Base-by-base conservation (phyloP, 2,888 invertebrate genomes). In the Hofmannophila pseudospretella region DNA sequence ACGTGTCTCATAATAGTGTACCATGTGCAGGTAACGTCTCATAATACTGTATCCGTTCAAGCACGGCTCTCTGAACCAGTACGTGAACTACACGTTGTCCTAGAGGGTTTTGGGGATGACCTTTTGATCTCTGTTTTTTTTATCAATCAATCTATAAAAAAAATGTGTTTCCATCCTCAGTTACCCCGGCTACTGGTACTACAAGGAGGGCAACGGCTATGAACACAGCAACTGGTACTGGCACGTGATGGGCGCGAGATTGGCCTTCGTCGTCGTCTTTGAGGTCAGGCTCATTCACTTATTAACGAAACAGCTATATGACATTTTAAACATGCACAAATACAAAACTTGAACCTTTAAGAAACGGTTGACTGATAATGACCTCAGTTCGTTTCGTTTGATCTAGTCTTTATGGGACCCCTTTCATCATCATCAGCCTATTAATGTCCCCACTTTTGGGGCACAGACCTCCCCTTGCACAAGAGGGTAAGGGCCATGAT, bases 1-100 rank as follows among this genome's bases (percentile, higher is more conserved):
- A 96, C 99, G 98, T 98, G 95, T 16, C 95, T 98, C 67, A 97
- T 99, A 58, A 98, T 99, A 68, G 97, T 98, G 5, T 96, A 99
- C 78, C 98, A 98, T 2, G 97, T 97, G 1, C 96, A 97, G 70
- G 96, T 97, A 85, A 96, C 99, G 54, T 98, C 98, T 3, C 92
- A 94, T 20, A 8, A 76, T 97, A 41, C 94, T 97, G 20, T 98
- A 97, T 77, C 87, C 88, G 40, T 88, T 90, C 40, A 90, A 92
- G 11, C 54, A 78, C n/a, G 86, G 85, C 8, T 85, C 88, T 0
- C 81, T 97, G 30, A 67, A 90, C 12, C 93, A 95, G 19, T 98
- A 95, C 77, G 88, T 97, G 23, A 91, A 96, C 58, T 90, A 91
- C 67, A 91, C 95, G 3, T 74, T 96, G 13, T 90, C 95, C 0